Evolutionary conservation across 2,888 invertebrate genomes (phyloP), one percentile per base, ranked within the genome.

Genomic region (Chloroclysta siterata): DNA sequence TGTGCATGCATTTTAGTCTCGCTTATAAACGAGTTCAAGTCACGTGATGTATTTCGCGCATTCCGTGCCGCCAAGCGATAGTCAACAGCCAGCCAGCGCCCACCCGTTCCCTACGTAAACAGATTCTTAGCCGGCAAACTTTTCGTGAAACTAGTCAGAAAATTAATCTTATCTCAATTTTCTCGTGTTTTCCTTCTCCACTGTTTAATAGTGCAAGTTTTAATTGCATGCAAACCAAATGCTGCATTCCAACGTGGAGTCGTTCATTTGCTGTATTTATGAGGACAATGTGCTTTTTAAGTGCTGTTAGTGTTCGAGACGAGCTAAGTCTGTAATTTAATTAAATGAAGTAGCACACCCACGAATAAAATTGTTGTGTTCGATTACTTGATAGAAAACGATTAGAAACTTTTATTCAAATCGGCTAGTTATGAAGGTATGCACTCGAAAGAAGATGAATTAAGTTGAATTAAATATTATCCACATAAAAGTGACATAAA

Each of bases 131-230:
- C 76, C 75, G 60, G 74, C 80, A 79, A 87, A 84, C 82, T 87
- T 75, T 73, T 73, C 69, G 74, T 74, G 79, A 74, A 84, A 87
- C 85, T 85, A 87, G 82, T 83, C 83, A 78, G 85, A 87, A 87
- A 87, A 89, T 88, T 88, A 89, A 88, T 89, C 85, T 89, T 88
- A 86, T 89, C 87, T 86, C 83, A 85, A 87, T 89, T 89, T 87
- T 87, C 82, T 79, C 76, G 81, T 85, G 84, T 87, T 88, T 88
- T 86, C 85, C 84, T 84, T 80, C 83, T 80, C 79, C 74, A 79
- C 80, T 81, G 81, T 87, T 87, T 88, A 87, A 87, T 85, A 86
- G 87, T 87, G 82, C 85, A 89, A 89, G 87, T 89, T 89, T 89
- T 88, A 88, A 90, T 90, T 85, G 84, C 85, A 88, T 87, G 86